phyloP scores from a whole-genome alignment of 1,140 invertebrate genomes.

The Magallana ariakensis region DNA sequence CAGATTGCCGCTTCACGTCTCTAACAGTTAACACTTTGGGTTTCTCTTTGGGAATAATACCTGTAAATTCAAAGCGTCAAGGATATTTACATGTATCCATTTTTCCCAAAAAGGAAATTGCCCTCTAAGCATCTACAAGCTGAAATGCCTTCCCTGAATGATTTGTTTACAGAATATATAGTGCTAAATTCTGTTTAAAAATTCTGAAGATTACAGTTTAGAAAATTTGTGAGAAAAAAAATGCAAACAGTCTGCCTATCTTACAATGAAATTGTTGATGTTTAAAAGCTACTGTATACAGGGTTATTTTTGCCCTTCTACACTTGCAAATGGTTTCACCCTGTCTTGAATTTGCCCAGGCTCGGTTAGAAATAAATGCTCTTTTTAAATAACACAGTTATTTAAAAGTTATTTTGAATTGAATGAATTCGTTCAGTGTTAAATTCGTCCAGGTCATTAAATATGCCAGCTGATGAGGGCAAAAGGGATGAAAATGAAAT shows the following conservation, averaged over 20 bases:
- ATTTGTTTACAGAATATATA: not conserved
- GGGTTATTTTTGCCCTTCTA: no score
- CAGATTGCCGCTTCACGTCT: constrained; percentile 94
- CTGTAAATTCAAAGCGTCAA: constrained; percentile 78
- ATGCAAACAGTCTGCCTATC: not conserved
- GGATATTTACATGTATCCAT: not conserved
- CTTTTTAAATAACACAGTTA: no score
- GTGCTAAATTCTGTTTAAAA: constrained; percentile 9
- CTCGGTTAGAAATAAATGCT: no score
- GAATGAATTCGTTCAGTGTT: no score
- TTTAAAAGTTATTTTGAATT: no score
- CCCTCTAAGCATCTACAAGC: not conserved
- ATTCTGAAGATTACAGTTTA: not conserved
- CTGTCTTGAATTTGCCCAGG: no score
- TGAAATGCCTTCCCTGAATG: not conserved
- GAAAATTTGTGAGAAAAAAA: not conserved
- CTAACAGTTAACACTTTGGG: constrained; percentile 92
- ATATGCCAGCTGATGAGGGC: no score
- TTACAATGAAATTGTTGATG: not conserved
- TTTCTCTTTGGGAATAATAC: constrained; percentile 86
- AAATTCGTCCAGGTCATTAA: no score
- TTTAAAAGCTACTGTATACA: not conserved
- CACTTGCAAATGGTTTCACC: no score
- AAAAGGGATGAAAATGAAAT: no score
- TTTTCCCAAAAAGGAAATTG: not conserved